Conservation (phyloP, 2,113 vertebrate genomes). For the Ranitomeya variabilis region DNA sequence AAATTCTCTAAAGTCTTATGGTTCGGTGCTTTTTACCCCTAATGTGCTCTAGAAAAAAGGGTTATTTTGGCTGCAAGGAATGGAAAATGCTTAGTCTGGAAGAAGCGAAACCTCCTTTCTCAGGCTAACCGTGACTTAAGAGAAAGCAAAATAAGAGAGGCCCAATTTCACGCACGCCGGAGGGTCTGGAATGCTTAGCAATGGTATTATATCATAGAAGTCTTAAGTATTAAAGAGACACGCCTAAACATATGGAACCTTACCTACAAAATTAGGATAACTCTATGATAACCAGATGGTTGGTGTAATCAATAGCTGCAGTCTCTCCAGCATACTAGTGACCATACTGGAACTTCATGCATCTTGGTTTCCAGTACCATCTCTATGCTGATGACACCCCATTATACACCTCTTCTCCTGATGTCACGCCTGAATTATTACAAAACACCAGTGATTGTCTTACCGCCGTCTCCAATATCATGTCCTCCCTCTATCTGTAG, state of each 20-base stretch:
- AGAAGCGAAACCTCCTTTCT: not conserved
- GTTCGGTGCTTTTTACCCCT: not conserved
- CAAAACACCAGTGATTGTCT: no score
- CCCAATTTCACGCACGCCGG: not conserved
- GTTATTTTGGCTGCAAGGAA: not conserved
- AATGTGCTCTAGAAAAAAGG: not conserved
- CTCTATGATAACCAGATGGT: not conserved
- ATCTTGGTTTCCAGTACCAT: not conserved
- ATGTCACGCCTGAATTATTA: no score
- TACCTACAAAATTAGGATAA: not conserved
- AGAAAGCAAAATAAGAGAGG: not conserved
- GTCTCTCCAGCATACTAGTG: not conserved
- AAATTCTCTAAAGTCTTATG: not conserved
- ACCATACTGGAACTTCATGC: not conserved
- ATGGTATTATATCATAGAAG: conserved; percentile 2
- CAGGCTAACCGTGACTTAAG: conserved; percentile 1
- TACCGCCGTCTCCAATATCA: no score
- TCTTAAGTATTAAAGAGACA: not conserved
- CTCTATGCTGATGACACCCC: no score
- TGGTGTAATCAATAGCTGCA: not conserved
- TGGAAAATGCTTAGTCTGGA: not conserved
- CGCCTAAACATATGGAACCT: conserved; percentile 10
- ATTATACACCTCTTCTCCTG: no score
- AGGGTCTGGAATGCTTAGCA: conserved; percentile 10
- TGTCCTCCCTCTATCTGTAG: no score